Evolutionary conservation across 2,113 vertebrate genomes (phyloP), one percentile per base, ranked within the genome.

Genomic region (Illadopsis cleaveri): DNA sequence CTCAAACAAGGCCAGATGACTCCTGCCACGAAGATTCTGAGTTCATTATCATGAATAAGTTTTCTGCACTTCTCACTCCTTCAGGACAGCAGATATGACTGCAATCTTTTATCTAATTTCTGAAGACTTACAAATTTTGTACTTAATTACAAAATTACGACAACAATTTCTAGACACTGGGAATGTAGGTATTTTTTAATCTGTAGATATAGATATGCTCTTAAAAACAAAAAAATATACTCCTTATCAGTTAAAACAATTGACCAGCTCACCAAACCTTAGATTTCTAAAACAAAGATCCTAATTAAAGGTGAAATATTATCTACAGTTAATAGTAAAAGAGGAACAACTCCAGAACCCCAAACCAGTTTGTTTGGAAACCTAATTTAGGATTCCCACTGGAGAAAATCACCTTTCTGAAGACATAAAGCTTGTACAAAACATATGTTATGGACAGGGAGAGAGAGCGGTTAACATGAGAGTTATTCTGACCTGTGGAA

Each of bases 131-230:
- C 5, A 69, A 37, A 50, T 6, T 61, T 76, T 51, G 19, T 37
- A 53, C 1, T 17, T 61, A 22, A 60, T 54, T 65, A 23, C 6
- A 62, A 53, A 73, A 58, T 45, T 54, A 75, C 5, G 18, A 12
- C 7, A 17, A 37, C 4, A 37, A 2, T 65, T 82, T 85, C 60
- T 40, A 72, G 53, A 44, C 3, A 3, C 5, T 45, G 62, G 50
- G 51, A 88, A 64, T 12, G 5, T 12, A 60, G 11, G 22, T 5
- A 7, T 30, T 12, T 10, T 28, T 50, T 38, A 13, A 72, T n/a
- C 8, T 25, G 8, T 4, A 5, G 4, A 2, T 11, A 4, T 5
- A 25, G 6, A 56, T 23, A 44, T 12, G 7, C 1, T 40, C 15
- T 48, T 42, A 53, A 75, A 78, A 70, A 2, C 8, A 25, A 27